phyloP scores from a whole-genome alignment of 92 coral and sea anemone genomes.

The Heteractis magnifica region DNA sequence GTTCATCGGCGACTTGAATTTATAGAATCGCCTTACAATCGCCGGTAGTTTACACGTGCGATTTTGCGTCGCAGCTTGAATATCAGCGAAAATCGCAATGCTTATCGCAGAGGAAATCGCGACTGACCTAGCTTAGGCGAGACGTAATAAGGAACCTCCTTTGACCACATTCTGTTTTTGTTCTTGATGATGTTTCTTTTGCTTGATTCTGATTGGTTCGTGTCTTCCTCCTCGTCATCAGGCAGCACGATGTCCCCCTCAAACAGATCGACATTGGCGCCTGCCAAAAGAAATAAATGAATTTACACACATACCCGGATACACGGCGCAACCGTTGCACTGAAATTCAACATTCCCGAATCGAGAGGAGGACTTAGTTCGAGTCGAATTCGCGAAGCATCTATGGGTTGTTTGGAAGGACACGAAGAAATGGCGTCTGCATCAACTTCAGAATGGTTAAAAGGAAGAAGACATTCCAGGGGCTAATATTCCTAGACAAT shows the following conservation, averaged over 20 bases:
- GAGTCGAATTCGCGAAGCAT: too few species aligned
- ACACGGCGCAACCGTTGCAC: neutral
- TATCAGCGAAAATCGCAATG: too few species aligned
- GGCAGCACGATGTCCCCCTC: conserved; percentile 67
- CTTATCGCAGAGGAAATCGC: neutral
- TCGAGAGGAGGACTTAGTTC: too few species aligned
- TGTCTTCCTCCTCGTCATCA: conserved; percentile 44
- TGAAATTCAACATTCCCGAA: neutral
- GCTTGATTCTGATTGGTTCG: conserved; percentile 36
- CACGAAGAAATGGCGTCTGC: too few species aligned
- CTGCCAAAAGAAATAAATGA: neutral
- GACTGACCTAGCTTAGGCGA: conserved; percentile 29
- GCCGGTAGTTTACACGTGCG: too few species aligned
- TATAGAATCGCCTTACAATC: neutral
- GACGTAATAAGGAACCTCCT: conserved; percentile 34
- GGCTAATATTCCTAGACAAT: too few species aligned
- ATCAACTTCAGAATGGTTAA: too few species aligned
- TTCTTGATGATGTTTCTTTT: conserved; percentile 34
- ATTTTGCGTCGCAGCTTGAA: neutral
- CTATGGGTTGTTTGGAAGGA: too few species aligned
- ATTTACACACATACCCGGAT: neutral
- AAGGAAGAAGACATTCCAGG: too few species aligned
- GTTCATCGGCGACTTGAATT: too few species aligned
- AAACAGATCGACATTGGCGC: conserved; percentile 39
- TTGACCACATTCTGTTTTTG: conserved; percentile 29